These are phyloP conservation scores for Halichondria panicea DNA, from an alignment of 37 sponge, comb jelly and placozoan genomes.

Conservation along the genomic window DNA sequence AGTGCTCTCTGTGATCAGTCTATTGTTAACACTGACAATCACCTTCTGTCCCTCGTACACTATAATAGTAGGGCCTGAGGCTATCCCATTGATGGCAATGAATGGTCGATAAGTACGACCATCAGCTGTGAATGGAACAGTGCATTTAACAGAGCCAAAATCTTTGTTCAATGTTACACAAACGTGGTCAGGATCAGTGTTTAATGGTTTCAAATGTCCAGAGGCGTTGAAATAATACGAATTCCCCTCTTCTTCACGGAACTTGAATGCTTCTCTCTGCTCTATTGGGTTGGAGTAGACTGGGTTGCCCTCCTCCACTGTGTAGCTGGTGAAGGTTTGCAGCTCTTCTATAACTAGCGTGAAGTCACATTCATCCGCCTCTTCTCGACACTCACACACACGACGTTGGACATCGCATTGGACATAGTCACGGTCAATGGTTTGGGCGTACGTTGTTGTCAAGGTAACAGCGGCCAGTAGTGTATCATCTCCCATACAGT, in stretches of 20 bases:
- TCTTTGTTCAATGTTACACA: constrained; percentile 11
- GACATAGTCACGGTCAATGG: constrained; percentile 19
- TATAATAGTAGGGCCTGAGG: constrained; percentile 70
- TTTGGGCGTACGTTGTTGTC: too few relatives aligned
- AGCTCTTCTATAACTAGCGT: constrained; percentile 50
- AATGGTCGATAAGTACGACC: constrained; percentile 40
- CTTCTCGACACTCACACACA: constrained; percentile 33
- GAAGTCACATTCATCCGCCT: constrained; percentile 29
- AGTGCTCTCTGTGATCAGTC: constrained; percentile 42
- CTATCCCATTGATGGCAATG: constrained; percentile 44
- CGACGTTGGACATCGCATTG: constrained; percentile 15
- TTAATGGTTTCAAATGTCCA: background rate
- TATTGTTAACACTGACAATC: constrained; percentile 54
- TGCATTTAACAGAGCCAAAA: constrained; percentile 25
- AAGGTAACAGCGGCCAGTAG: too few relatives aligned
- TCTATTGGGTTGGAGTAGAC: background rate
- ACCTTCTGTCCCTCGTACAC: constrained; percentile 45
- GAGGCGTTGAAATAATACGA: constrained; percentile 17
- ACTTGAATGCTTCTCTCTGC: background rate
- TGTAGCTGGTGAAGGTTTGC: constrained; percentile 54
- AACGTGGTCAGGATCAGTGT: constrained; percentile 1
- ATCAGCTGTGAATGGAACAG: constrained; percentile 43
- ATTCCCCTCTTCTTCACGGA: background rate
- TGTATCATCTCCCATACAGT: too few relatives aligned
- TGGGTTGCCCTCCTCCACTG: background rate